A percentile compares a stretch with the other conserved stretches of the same genome.
phyloP scores from a whole-genome alignment of 2,797 vertebrate species.

The Sebastes taczanowskii region DNA sequence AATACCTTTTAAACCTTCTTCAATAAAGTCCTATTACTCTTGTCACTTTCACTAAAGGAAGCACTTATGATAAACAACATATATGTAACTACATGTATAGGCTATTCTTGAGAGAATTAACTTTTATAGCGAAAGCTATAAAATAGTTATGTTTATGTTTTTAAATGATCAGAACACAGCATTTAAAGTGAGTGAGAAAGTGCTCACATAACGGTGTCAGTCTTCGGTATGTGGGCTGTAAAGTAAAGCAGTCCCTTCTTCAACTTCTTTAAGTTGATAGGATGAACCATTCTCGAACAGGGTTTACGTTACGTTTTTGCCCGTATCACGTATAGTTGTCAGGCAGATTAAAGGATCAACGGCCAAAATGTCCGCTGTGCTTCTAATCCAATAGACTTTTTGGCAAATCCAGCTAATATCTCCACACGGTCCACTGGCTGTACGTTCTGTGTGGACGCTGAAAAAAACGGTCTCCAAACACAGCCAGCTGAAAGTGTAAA shows the following conservation, averaged over 20 bases:
- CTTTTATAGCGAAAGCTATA: background rate
- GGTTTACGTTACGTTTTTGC: too few species aligned
- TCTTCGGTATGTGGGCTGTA: background rate
- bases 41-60: background rate
- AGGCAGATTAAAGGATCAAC: too few species aligned
- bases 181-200: background rate
- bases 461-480: too few species aligned
- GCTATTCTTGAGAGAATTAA: constrained; percentile 3
- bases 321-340: too few species aligned
- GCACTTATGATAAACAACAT: background rate
- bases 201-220: background rate
- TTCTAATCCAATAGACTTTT: too few species aligned
- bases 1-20: background rate
- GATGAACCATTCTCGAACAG: too few species aligned
- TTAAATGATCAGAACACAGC: background rate
- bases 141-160: background rate
- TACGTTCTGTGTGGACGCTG: too few species aligned
- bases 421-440: too few species aligned
- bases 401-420: too few species aligned
- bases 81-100: background rate
- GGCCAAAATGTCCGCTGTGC: too few species aligned
- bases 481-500: too few species aligned
- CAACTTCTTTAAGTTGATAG: background rate
- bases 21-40: background rate
- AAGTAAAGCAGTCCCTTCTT: background rate